Base-by-base conservation (phyloP, 2,888 invertebrate species). In the Dolichomitus sp. region DNA sequence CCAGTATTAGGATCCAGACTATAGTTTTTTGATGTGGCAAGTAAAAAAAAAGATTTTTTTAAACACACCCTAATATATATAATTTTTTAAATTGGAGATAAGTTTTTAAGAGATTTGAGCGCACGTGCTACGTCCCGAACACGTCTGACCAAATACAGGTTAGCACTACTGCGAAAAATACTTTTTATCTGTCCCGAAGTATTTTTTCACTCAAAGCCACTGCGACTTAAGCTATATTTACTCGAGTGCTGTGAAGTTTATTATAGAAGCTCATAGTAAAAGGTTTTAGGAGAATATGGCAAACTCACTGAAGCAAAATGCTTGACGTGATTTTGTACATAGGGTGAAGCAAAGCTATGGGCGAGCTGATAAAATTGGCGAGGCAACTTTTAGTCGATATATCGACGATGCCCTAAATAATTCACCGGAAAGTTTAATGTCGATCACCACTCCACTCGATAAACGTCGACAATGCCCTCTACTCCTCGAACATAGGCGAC, bases 401-500 rank as follows among this genome's bases (percentile, higher is more conserved):
- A 82, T 80, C 80, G 72, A 42, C 57, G 57, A 65, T 61, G 48
- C 66, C 65, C 68, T 77, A 80, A 80, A 83, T 83, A 69, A 83
- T 83, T 80, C 69, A 80, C 68, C 33, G 69, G 61, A 52, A 65
- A 63, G 80, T 77, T 80, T 80, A 80, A 80, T 73, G 83, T 80
- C 83, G 77, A 83, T 83, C 83, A 76, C 50, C 66, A 70, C 75
- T 80, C 61, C 73, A 80, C 76, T 77, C 80, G 80, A 83, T 77
- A 77, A 83, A 77, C 63, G 76, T 76, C 76, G 65, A 79, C 79
- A 78, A 75, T 82, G 70, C 63, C 27, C 63, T 74, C 76, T 61
- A 48, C 59, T 57, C 40, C 45, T 27, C 50, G 27, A 27, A 50
- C n/a, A 65, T 82, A 63, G 81, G 74, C 65, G 68, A 57, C 78